Base-by-base conservation (phyloP, 2,113 vertebrate species). In the Chrysemys picta region DNA sequence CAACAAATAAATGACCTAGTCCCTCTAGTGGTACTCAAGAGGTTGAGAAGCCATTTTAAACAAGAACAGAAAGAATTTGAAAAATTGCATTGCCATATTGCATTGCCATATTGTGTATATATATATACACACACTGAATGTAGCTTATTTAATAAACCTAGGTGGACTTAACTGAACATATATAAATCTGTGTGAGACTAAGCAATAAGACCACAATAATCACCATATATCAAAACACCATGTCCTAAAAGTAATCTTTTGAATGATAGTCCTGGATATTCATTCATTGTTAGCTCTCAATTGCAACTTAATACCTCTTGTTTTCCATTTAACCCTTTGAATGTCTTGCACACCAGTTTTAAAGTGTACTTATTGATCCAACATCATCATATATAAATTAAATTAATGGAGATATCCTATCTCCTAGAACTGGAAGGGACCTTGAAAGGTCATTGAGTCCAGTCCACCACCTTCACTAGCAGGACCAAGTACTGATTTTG, bases 121-220 rank as follows among this genome's bases (percentile, higher is more conserved):
- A 3, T 72, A 52, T 80, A 50, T 69, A 54, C 79, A 91, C 80
- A 38, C 24, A 54, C 49, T 54, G 29, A 22, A n/a, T 5, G 5
- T 75, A 65, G 81, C 2, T 47, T 85, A 62, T 89, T 97, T 94
- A 95, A 59, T 88, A 93, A 95, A 88, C 84, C 4, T 91, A 1
- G 50, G 24, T 54, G 49, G 81, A 5, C 85, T 45, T 29, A 88
- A 53, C 91, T 89, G 56, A 81, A 54, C 38, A 10, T 75, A 54
- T 31, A 78, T 5, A 84, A 78, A 94, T 91, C 78, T 84, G 7
- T 25, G 25, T 29, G 53, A 6, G 54, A 79, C 50, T 50, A 79
- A 93, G 76, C 59, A 94, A 84, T 19, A 75, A 47, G 31, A 88
- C 6, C 14, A 87, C 86, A 91, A 89, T 8, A 80, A 83, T 85